Evolutionary conservation across 2,797 vertebrate species (phyloP).

Genomic region (Brachyalestes nurse): DNA sequence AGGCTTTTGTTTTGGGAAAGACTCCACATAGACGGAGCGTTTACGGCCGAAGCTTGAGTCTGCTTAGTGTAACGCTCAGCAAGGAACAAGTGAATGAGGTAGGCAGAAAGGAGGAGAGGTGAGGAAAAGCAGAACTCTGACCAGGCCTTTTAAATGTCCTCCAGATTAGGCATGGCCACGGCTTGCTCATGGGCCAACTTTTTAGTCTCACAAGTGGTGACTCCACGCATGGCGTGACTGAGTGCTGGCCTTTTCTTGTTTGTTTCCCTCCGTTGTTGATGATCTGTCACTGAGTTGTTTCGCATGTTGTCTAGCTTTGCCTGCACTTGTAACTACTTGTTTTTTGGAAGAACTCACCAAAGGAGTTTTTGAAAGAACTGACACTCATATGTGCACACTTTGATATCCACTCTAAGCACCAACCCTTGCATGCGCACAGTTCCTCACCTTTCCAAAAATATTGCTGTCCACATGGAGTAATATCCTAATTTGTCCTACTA

Average conservation of each 20-base stretch:
- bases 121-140: constrained; percentile 43
- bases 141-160: constrained; percentile 34
- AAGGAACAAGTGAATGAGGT: constrained; percentile 17
- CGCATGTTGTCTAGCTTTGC: constrained; percentile 24
- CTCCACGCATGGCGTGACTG: neutral
- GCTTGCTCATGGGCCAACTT: neutral
- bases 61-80: constrained; percentile 39
- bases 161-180: constrained; percentile 29
- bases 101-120: constrained; percentile 16
- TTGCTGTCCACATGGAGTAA: constrained; percentile 15
- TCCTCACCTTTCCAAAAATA: constrained; percentile 33
- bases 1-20: constrained; percentile 52
- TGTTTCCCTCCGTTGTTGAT: constrained; percentile 13
- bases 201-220: neutral
- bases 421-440: neutral
- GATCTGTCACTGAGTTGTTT: constrained; percentile 22
- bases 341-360: constrained; percentile 25
- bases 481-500: constrained; percentile 36
- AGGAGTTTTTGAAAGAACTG: no score
- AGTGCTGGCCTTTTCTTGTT: neutral
- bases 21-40: constrained; percentile 19
- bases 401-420: neutral
- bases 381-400: neutral
- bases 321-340: constrained; percentile 24
- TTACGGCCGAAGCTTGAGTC: constrained; percentile 37